Evolutionary conservation across 2,888 invertebrate species (phyloP).

Genomic region (Cheilosia soror): DNA sequence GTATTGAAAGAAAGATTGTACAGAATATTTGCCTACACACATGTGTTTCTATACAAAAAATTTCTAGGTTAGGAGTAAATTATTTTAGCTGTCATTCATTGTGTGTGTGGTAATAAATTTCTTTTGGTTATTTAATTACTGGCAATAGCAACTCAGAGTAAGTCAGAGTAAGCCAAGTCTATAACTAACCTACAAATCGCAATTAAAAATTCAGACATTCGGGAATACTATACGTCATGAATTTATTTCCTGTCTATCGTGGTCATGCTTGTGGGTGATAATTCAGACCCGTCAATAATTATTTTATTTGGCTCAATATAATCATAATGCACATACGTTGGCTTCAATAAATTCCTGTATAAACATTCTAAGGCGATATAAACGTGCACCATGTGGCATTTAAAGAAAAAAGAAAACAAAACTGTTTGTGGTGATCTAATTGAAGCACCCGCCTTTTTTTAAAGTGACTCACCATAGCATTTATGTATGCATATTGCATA

Average conservation of each 20-base stretch:
- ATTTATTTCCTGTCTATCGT: slow-evolving; percentile 20
- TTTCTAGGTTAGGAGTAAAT: too few relatives aligned
- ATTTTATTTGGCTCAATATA: slow-evolving; percentile 26
- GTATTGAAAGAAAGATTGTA: too few relatives aligned
- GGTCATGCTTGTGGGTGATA: background rate
- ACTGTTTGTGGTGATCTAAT: slow-evolving; percentile 21
- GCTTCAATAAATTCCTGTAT: slow-evolving; percentile 24
- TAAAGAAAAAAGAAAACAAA: slow-evolving; percentile 1
- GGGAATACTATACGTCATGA: background rate
- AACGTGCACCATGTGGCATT: slow-evolving; percentile 37
- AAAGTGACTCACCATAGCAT: slow-evolving; percentile 24
- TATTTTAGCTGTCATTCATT: too few relatives aligned
- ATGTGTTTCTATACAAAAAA: too few relatives aligned
- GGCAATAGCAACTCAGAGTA: too few relatives aligned
- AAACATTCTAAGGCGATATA: slow-evolving; percentile 43
- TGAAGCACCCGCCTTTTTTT: background rate
- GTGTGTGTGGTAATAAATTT: too few relatives aligned
- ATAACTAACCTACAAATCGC: too few relatives aligned
- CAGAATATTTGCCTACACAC: too few relatives aligned
- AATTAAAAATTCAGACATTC: background rate
- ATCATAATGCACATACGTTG: slow-evolving; percentile 3
- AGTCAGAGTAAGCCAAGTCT: too few relatives aligned
- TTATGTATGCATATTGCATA: slow-evolving; percentile 7
- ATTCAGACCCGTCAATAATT: slow-evolving; percentile 1
- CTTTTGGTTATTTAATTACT: too few relatives aligned